Evolutionary conservation across 2,888 invertebrate genomes (phyloP), one percentile per base, ranked within the genome.

Genomic region (Uloborus plumipes): DNA sequence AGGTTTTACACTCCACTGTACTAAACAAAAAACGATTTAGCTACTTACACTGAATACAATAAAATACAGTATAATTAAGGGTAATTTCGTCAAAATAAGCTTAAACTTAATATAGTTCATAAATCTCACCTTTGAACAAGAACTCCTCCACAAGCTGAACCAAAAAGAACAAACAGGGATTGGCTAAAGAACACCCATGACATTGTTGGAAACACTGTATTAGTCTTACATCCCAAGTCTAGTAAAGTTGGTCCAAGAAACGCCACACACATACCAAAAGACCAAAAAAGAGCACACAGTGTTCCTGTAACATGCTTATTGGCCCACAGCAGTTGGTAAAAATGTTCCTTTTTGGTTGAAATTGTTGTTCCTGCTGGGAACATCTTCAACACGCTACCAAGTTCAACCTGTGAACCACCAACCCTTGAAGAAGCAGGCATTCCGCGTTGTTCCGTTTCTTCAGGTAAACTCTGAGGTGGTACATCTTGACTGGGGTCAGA

Each of bases 241-340:
- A 89, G 87, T 11, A 90, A 87, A 0, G 90, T 90, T 20, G 90
- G 90, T 4, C 90, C 90, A 61, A 90, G 87, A 85, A 90, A 90
- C 22, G 90, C 90, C 26, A 90, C 90, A 79, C 90, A 90, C 88
- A 90, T 90, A 14, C 90, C 90, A 86, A 90, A 90, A 73, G 88
- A 88, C 86, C 90, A 89, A 85, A 90, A 90, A 13, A 89, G 89
- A 7, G 88, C 84, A 85, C 90, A 90, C 86, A 90, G 89, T 13
- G 89, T 88, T 18, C 89, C 84, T 11, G 90, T 89, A 14, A 89
- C 87, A 59, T 88, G 87, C 87, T 89, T 88, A 85, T 90, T 88
- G 59, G 88, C 87, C 85, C 87, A 87, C 80, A 90, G 89, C 49
- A 90, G 87, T 65, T 86, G 86, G 22, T 71, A 74, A 61, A 84